Percentiles rank a stretch among this genome's conserved stretches.
phyloP scores from a whole-genome alignment of 2,797 vertebrate genomes.

The Sebastes melanostomus region DNA sequence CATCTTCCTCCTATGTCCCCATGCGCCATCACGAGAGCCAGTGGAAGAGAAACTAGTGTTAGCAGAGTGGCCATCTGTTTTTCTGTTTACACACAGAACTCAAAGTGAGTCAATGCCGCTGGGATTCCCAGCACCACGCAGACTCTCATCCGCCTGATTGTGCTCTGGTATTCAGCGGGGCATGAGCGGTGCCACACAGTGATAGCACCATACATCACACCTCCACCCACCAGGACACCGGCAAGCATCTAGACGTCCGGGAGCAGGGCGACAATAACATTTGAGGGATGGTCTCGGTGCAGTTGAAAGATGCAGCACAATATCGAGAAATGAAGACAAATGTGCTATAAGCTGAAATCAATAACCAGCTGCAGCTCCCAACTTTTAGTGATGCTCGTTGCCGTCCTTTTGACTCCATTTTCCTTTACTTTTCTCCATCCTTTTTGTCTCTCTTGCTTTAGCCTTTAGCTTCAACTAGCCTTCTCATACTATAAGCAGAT shows the following conservation, averaged over 20 bases:
- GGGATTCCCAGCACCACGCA: slow-evolving; percentile 29
- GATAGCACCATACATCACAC: slow-evolving; percentile 39
- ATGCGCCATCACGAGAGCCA: background rate
- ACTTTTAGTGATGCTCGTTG: background rate
- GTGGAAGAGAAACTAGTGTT: slow-evolving; percentile 15
- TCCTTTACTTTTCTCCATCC: background rate
- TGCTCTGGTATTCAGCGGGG: slow-evolving; percentile 7
- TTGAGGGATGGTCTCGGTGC: slow-evolving; percentile 7
- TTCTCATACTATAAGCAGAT: background rate
- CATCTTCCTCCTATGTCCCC: background rate
- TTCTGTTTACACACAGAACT: slow-evolving; percentile 38
- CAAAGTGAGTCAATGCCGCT: slow-evolving; percentile 33
- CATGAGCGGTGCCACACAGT: background rate
- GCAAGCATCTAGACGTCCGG: background rate
- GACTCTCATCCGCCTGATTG: slow-evolving; percentile 29
- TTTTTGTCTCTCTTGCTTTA: background rate
- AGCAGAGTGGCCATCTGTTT: slow-evolving; percentile 51
- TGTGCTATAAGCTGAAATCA: background rate
- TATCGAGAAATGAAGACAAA: slow-evolving; percentile 44
- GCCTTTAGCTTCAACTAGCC: background rate
- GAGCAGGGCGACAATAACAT: slow-evolving; percentile 17
- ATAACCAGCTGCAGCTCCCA: background rate
- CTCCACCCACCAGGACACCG: slow-evolving; percentile 44
- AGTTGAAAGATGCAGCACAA: background rate
- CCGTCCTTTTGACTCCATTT: background rate